A percentile compares a stretch with the other conserved stretches of the same genome.
phyloP scores from a whole-genome alignment of 2,113 vertebrate species.

The Salvelinus namaycush region DNA sequence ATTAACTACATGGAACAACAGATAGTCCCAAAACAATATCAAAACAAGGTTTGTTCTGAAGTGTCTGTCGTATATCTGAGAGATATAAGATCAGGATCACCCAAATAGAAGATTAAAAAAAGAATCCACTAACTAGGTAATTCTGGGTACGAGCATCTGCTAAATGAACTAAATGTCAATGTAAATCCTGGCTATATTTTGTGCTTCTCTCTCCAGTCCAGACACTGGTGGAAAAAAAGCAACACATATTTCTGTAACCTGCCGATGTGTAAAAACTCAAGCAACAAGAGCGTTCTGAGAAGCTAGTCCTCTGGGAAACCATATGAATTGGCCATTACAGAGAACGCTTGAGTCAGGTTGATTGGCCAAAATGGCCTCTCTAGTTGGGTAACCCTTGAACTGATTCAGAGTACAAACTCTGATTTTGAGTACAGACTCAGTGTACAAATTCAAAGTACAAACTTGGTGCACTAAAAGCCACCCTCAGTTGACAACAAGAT shows the following conservation, averaged over 20 bases:
- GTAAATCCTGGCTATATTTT: neutral
- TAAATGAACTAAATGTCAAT: too few species aligned
- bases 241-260: neutral
- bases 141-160: too few species aligned
- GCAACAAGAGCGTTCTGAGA: neutral
- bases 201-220: neutral
- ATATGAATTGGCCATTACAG: neutral
- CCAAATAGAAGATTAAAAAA: too few species aligned
- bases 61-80: too few species aligned
- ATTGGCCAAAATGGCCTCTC: neutral
- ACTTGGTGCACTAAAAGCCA: too few species aligned
- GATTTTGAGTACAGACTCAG: slow-evolving; percentile 1
- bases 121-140: too few species aligned
- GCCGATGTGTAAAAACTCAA: neutral
- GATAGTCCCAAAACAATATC: too few species aligned
- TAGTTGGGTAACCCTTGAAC: neutral
- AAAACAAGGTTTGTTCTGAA: too few species aligned
- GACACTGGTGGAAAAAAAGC: neutral
- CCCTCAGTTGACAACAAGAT: too few species aligned
- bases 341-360: neutral
- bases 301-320: neutral
- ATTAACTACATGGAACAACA: too few species aligned
- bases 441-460: too few species aligned
- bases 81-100: too few species aligned
- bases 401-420: slow-evolving; percentile 9